These are phyloP conservation scores for Coptodon rendalli DNA, from an alignment of 2,113 vertebrate genomes.

Conservation along the genomic window DNA sequence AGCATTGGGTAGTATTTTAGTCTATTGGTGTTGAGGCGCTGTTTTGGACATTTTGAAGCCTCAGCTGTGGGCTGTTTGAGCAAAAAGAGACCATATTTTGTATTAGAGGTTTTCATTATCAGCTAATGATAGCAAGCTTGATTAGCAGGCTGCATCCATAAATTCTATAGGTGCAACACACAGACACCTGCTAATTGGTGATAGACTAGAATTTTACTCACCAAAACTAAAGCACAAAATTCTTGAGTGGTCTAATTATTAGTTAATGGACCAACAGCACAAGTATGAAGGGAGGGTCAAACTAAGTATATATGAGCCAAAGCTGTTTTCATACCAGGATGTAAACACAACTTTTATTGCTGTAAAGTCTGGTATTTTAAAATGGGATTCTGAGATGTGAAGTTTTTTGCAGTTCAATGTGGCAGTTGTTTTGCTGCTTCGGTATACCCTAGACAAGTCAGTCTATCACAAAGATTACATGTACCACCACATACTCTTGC, in stretches of 20 bases:
- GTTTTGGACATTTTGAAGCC: neutral
- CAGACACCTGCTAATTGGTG: neutral
- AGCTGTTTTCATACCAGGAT: neutral
- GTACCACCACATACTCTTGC: neutral
- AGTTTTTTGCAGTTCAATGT: accelerated
- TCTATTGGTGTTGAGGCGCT: accelerated
- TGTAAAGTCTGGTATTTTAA: neutral
- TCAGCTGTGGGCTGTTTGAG: neutral
- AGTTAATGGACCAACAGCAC: neutral
- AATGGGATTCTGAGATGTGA: neutral
- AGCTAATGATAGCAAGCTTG: neutral
- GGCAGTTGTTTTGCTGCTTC: accelerated
- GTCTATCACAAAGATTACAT: neutral
- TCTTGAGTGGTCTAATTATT: neutral
- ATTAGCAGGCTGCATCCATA: neutral
- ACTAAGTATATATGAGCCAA: neutral
- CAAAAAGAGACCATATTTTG: neutral
- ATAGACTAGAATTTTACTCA: accelerated
- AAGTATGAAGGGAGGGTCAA: neutral
- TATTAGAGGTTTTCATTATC: neutral
- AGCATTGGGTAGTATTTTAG: neutral
- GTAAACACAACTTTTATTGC: neutral
- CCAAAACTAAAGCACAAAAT: neutral
- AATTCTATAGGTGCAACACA: neutral
- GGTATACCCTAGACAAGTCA: accelerated